Evolutionary conservation across 2,113 vertebrate genomes (phyloP), one percentile per base, ranked within the genome.

Genomic region (Takifugu bimaculatus): DNA sequence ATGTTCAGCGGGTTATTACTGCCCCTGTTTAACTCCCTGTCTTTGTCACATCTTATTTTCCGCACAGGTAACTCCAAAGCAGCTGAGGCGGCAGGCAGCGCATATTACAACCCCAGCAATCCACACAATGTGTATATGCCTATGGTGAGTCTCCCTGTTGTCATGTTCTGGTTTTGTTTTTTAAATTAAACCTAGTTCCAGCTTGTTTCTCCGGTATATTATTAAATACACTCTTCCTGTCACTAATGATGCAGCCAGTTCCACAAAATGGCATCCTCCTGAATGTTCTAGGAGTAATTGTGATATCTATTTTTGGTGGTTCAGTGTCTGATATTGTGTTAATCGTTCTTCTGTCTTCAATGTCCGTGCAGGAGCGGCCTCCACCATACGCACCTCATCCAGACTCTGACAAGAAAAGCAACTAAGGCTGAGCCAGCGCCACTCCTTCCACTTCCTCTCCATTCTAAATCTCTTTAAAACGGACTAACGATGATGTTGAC

Each of bases 81-180:
- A 44, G 90, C 91, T 42, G 94, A 94, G 85, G 92, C 93, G 0
- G 88, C 94, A 60, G 92, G 92, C 68, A 94, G 86, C 6, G 94
- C 94, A 0, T 96, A 94, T 81, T 96, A 94, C 82, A 93, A 95
- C 72, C 94, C 94, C 64, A 94, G 80, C 75, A 92, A 94, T 59
- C 94, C 94, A 27, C 94, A 96, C 91, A 93, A 88, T 0, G 94
- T 96, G 81, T 95, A 95, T 87, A 94, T 95, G 94, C 93, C 94
- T 63, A 90, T 88, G 93, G 94, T 96, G 72, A 92, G 90, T 64
- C 13, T 51, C 63, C 39, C 12, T 48, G 6, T n/a, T 2, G 14
- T 48, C 45, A 15, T n/a, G 5, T 4, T 4, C 29, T 49, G 14
- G 5, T 49, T 49, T 49, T 49, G 2, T 49, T 49, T 49, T 49